Base-by-base conservation (phyloP, 2,113 vertebrate genomes). In the Sapayoa aenigma region DNA sequence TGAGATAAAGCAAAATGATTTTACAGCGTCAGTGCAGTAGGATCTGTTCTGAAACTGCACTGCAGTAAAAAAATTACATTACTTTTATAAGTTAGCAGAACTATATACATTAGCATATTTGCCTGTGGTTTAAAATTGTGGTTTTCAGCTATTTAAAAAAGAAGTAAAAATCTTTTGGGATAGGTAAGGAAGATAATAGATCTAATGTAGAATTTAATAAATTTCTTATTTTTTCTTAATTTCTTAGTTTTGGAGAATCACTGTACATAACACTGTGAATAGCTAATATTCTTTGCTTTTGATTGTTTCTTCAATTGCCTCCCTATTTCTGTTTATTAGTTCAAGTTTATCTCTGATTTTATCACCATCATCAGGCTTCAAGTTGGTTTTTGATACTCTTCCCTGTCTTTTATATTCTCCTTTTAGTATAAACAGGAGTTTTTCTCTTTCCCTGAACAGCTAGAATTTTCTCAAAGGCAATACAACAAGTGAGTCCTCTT, bases 401-500 rank as follows among this genome's bases (percentile, higher is more conserved):
- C 28, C 19, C 27, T 68, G 31, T 49, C 59, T 96, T 95, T 94
- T 91, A 59, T 85, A 83, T 42, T 83, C 23, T 23, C 9, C 21
- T 78, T 96, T 94, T 81, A 13, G 33, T 84, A 89, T 76, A 94
- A 87, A 78, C 67, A 90, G 10, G 33, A 83, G 33, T 13, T 75
- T 82, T 90, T 86, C 27, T 77, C 41, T 94, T 90, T 94, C 44
- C 28, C 11, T 33, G 71, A 85, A 68, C 33, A 93, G 71, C 10
- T 35, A 71, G 25, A 94, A 58, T 41, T 78, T 96, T 96, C 79
- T 95, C 71, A 96, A 95, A 96, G 60, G 28, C 58, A 96, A 96
- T 92, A 20, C 68, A 93, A 69, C 47, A 91, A 92, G 39, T 35
- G 55, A 89, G 31, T 16, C 24, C 47, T 35, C 53, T 93, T 96